phyloP scores from a whole-genome alignment of 2,888 invertebrate species.

The Drosophila mettleri region DNA sequence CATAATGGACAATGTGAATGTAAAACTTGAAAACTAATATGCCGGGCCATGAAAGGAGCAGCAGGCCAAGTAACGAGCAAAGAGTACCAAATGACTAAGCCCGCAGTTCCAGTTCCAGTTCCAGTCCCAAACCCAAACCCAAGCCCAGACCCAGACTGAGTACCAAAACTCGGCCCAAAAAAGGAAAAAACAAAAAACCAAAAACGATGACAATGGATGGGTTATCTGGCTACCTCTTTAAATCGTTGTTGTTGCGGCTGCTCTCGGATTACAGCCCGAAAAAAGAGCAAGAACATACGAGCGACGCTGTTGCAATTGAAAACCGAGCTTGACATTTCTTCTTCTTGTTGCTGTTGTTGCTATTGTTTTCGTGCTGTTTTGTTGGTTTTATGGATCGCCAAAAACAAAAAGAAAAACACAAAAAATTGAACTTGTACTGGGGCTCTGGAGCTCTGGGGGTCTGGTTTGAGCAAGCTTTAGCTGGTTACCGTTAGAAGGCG shows the following conservation, averaged over 20 bases:
- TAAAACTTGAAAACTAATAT: slow-evolving; percentile 72
- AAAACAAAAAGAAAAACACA: slow-evolving; percentile 56
- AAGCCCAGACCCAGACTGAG: slow-evolving; percentile 36
- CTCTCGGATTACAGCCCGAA: slow-evolving; percentile 71
- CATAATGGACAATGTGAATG: slow-evolving; percentile 72
- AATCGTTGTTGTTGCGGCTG: slow-evolving; percentile 40
- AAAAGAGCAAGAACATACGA: slow-evolving; percentile 43
- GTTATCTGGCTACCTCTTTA: slow-evolving; percentile 60
- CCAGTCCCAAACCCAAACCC: slow-evolving; percentile 49
- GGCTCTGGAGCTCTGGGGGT: slow-evolving; percentile 48
- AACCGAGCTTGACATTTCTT: slow-evolving; percentile 73
- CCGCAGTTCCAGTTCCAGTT: slow-evolving; percentile 60
- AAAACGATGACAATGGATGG: slow-evolving; percentile 29
- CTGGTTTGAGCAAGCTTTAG: slow-evolving; percentile 54
- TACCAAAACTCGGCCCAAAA: slow-evolving; percentile 11
- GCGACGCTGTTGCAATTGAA: slow-evolving; percentile 67
- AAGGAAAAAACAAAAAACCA: too few species aligned
- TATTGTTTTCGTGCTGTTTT: slow-evolving; percentile 55
- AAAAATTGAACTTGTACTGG: slow-evolving; percentile 53
- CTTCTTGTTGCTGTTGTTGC: slow-evolving; percentile 38
- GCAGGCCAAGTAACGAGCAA: slow-evolving; percentile 47
- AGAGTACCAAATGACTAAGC: slow-evolving; percentile 67
- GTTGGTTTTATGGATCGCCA: slow-evolving; percentile 63
- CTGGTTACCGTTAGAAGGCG: slow-evolving; percentile 75
- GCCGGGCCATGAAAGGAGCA: slow-evolving; percentile 63